phyloP scores from a whole-genome alignment of 2,888 invertebrate genomes.

The Noctua pronuba region DNA sequence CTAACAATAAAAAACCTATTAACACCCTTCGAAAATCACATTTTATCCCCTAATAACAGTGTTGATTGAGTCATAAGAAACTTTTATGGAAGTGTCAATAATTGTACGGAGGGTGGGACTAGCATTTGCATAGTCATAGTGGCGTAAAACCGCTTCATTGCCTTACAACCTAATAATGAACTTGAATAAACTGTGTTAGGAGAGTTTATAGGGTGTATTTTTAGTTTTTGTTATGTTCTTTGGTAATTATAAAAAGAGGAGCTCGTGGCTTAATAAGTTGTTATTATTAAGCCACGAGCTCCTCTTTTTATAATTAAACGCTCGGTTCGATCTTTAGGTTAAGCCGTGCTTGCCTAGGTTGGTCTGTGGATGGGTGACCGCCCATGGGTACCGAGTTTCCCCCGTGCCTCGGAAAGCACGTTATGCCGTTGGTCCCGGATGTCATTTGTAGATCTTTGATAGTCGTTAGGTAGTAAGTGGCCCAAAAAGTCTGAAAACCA shows the following conservation, averaged over 20 bases:
- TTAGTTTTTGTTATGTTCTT: background rate
- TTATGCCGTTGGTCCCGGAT: too few species aligned
- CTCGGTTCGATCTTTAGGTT: too few species aligned
- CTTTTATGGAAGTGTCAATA: constrained; percentile 52
- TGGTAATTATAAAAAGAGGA: background rate
- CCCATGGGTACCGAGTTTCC: too few species aligned
- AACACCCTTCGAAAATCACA: constrained; percentile 40
- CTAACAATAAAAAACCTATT: constrained; percentile 18
- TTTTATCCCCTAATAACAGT: constrained; percentile 41
- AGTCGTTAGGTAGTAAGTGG: too few species aligned
- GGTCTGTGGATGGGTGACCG: too few species aligned
- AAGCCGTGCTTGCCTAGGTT: too few species aligned
- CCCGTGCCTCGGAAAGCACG: too few species aligned
- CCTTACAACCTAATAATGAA: constrained; percentile 48
- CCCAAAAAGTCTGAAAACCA: too few species aligned
- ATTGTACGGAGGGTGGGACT: constrained; percentile 38
- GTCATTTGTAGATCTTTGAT: too few species aligned
- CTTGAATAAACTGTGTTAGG: constrained; percentile 29
- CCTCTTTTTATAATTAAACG: too few species aligned
- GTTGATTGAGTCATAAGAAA: constrained; percentile 55
- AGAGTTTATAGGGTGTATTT: background rate
- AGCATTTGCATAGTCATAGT: constrained; percentile 60
- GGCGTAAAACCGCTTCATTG: constrained; percentile 54
- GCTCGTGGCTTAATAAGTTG: too few species aligned
- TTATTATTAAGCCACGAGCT: too few species aligned